phyloP scores from a whole-genome alignment of 2,888 invertebrate species.

The Hypercompe scribonia region DNA sequence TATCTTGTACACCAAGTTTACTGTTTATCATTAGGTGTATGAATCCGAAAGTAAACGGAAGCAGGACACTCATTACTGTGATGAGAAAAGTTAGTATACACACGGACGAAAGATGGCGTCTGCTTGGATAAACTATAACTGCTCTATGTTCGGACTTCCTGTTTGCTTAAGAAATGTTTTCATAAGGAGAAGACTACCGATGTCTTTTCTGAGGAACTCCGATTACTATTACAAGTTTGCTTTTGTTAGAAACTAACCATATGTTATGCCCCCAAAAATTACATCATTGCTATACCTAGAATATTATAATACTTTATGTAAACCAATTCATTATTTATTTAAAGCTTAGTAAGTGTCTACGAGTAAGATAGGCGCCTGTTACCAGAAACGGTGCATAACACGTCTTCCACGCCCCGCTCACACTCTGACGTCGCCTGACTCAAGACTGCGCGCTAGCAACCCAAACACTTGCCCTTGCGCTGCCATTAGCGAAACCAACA shows the following conservation, averaged over 20 bases:
- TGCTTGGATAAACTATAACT: not conserved
- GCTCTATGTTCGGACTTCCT: not conserved
- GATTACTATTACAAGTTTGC: not conserved
- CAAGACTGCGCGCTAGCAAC: too few relatives aligned
- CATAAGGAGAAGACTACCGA: not conserved
- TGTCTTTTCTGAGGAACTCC: not conserved
- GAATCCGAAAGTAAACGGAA: not conserved
- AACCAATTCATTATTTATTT: too few relatives aligned
- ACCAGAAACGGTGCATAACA: too few relatives aligned
- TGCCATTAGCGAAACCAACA: too few relatives aligned
- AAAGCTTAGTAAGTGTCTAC: too few relatives aligned
- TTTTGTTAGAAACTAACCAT: not conserved
- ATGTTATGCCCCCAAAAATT: not conserved
- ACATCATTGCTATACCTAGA: not conserved
- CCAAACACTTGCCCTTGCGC: too few relatives aligned
- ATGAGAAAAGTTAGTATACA: slow-evolving; percentile 44
- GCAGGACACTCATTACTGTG: slow-evolving; percentile 33
- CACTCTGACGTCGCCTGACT: too few relatives aligned
- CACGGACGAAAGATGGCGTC: not conserved
- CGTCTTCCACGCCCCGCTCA: too few relatives aligned
- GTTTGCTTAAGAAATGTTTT: not conserved
- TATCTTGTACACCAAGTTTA: not conserved
- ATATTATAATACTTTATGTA: too few relatives aligned
- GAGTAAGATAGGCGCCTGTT: too few relatives aligned
- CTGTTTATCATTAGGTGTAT: not conserved